Conservation (phyloP, 1,140 invertebrate species). For the Proales similis region DNA sequence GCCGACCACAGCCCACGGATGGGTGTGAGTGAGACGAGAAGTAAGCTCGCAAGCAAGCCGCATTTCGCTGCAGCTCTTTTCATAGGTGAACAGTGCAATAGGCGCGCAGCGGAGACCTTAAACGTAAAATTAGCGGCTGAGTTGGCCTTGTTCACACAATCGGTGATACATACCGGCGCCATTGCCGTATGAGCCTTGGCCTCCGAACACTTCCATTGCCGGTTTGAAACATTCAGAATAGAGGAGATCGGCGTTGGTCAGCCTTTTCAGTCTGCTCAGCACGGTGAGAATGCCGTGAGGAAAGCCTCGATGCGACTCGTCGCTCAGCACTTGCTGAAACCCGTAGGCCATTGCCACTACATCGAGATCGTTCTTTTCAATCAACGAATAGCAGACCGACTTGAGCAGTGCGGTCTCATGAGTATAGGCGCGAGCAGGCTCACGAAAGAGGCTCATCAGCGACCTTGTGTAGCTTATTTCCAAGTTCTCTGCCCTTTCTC, state of each 20-base stretch:
- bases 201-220: conserved; percentile 64
- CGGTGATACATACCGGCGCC: conserved; percentile 71
- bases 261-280: conserved; percentile 59
- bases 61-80: conserved; percentile 39
- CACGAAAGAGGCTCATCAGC: no score
- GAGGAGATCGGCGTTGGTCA: conserved; percentile 48
- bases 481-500: background rate
- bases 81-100: conserved; percentile 61
- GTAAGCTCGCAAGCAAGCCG: conserved; percentile 38
- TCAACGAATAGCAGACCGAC: conserved; percentile 60
- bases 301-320: conserved; percentile 63
- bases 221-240: conserved; percentile 61
- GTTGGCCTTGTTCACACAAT: no score
- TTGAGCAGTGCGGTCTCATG: conserved; percentile 72
- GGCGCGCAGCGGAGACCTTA: conserved; percentile 66
- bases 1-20: conserved; percentile 62
- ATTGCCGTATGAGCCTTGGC: conserved; percentile 68
- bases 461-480: no score
- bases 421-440: conserved; percentile 42
- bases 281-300: conserved; percentile 60
- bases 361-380: conserved; percentile 57
- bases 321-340: conserved; percentile 63
- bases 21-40: conserved; percentile 63
- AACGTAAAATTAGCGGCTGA: no score
- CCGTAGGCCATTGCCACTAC: conserved; percentile 51